Evolutionary conservation across 2,797 vertebrate species (phyloP), one percentile per base, ranked within the genome.

Genomic region (Premnoplex brunnescens): DNA sequence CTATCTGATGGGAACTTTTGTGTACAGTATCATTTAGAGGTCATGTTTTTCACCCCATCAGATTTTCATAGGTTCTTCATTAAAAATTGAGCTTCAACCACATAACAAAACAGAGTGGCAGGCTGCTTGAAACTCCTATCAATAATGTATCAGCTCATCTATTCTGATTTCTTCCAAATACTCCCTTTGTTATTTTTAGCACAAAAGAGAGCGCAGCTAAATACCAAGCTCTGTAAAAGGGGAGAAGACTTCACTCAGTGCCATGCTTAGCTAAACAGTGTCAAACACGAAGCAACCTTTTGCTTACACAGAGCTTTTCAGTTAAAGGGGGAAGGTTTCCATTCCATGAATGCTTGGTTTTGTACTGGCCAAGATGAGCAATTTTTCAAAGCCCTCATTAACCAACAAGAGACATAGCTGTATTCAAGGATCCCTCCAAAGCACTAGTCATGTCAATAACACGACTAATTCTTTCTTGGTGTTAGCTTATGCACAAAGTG

Each of bases 131-230:
- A 97, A 93, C 93, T 87, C 91, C 83, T 92, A 96, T 98, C 98
- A 97, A 97, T 98, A 97, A 98, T 97, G 93, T 96, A 98, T 97
- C 95, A 89, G 72, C 41, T 95, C 43, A 43, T 95, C 96, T 96
- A 95, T 97, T 97, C 91, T 97, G 96, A 96, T 97, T 97, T 97
- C 92, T 97, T 97, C 96, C 96, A 96, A 97, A 98, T 95, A 96
- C 89, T 78, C 85, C 78, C 95, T 96, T 95, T 84, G 95, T 93
- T 98, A 97, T 97, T 98, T 98, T 98, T 97, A 98, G 95, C 85
- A 96, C 90, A 97, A 97, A 97, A 97, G 96, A 93, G 95, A 93
- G 77, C 0, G 3, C 93, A 87, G 96, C 92, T 96, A 95, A 96
- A 97, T 96, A 95, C 78, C 48, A 49, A 78, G 78, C 85, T 97